Percentiles rank a stretch among this genome's conserved stretches.
Evolutionary conservation across 2,888 invertebrate species (phyloP).

Genomic region (Tethea ocularis): DNA sequence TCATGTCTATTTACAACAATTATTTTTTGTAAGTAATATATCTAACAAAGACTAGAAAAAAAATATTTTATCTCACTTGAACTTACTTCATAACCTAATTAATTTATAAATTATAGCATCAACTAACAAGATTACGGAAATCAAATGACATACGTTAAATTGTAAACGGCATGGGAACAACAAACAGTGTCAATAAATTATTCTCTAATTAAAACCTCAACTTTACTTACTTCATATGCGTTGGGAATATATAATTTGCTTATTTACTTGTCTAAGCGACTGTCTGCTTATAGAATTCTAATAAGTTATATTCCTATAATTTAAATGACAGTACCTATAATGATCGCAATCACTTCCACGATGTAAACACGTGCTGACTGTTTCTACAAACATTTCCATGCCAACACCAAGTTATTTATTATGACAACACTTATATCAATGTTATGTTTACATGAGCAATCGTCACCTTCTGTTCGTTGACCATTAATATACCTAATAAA

Average conservation of each 20-base stretch:
- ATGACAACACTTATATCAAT: conserved; percentile 17
- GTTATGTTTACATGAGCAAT: conserved; percentile 33
- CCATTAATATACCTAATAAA: conserved; percentile 25
- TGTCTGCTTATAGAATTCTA: not conserved
- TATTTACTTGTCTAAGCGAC: not conserved
- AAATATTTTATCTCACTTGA: too few species aligned
- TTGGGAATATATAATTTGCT: not conserved
- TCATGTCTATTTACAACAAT: too few species aligned
- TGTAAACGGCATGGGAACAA: too few species aligned
- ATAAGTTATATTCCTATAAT: not conserved
- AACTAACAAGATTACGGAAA: too few species aligned
- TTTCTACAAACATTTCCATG: conserved; percentile 17
- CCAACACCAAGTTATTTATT: conserved; percentile 16
- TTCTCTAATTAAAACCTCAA: too few species aligned
- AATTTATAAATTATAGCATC: too few species aligned
- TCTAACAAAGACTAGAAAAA: too few species aligned
- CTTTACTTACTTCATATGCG: too few species aligned
- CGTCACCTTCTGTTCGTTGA: conserved; percentile 36
- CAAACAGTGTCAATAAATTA: too few species aligned
- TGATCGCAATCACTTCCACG: conserved; percentile 37
- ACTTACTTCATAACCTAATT: too few species aligned
- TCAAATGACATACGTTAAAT: too few species aligned
- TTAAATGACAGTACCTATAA: conserved; percentile 20
- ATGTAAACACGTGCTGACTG: conserved; percentile 36
- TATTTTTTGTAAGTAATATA: too few species aligned